Evolutionary conservation across 2,797 vertebrate species (phyloP).

Genomic region (Pangasius djambal): DNA sequence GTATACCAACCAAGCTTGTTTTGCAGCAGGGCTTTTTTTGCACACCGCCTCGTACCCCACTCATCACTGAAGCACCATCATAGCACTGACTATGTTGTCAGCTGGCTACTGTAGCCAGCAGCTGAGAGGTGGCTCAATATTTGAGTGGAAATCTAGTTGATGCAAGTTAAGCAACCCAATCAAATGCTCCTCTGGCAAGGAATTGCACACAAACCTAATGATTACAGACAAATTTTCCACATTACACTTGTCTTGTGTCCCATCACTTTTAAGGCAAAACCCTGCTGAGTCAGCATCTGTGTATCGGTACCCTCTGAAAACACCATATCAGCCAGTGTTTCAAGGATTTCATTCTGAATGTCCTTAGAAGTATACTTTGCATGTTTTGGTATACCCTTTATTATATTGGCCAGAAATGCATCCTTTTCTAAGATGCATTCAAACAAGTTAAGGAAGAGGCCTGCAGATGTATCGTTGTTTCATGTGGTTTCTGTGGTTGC

Average conservation of each 20-base stretch:
- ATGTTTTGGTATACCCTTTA: no score
- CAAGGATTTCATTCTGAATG: no score
- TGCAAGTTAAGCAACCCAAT: slow-evolving; percentile 41
- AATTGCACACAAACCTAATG: not conserved
- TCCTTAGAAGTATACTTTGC: no score
- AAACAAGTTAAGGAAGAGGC: no score
- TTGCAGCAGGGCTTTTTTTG: slow-evolving; percentile 32
- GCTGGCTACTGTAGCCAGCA: slow-evolving; percentile 33
- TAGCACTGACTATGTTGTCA: slow-evolving; percentile 45
- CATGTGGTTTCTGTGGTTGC: no score
- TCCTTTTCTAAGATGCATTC: no score
- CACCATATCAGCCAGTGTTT: no score
- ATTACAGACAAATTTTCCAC: slow-evolving; percentile 21
- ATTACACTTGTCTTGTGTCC: slow-evolving; percentile 18
- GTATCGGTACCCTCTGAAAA: not conserved
- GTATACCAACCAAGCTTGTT: slow-evolving; percentile 12
- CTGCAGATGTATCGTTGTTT: no score
- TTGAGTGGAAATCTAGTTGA: not conserved
- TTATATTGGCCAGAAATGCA: no score
- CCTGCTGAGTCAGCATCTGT: slow-evolving; percentile 33
- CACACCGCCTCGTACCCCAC: slow-evolving; percentile 27
- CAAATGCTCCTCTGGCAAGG: slow-evolving; percentile 33
- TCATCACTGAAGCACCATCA: slow-evolving; percentile 43
- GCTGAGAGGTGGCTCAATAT: slow-evolving; percentile 28
- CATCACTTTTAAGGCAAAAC: slow-evolving; percentile 44